Evolutionary conservation across 1,140 invertebrate genomes (phyloP), one percentile per base, ranked within the genome.

Genomic region (Copidosoma floridanum): DNA sequence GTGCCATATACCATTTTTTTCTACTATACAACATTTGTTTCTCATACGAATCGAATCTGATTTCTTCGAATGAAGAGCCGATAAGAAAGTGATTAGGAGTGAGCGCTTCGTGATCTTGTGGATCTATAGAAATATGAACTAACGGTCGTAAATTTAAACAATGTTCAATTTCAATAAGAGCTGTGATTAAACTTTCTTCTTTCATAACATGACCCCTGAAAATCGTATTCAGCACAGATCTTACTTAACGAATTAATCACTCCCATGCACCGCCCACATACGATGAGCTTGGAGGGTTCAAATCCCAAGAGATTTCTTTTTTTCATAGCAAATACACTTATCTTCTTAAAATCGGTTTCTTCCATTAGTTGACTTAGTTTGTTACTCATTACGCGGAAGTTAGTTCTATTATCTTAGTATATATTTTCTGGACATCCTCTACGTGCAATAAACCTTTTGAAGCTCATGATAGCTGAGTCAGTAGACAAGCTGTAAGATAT

Each of bases 81-180:
- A 72, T 65, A 0, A 75, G 29, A 27, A 75, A 72, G 63, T 75
- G 71, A 20, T 65, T 71, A 7, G 71, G 69, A 5, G 70, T 68
- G 8, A 71, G 41, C 0, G 50, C 43, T 16, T 50, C 51, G 4
- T 57, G 20, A 29, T 69, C 66, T 12, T 29, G 21, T n/a, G 54
- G 44, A 21, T 67, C 64, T 10, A 57, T 27, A 0, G 65, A 63
- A 2, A 72, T 47, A 12, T 48, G 51, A 7, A 54, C 66, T 32
- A 32, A 32, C 6, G 29, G 29, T 8, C 29, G 29, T 8, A 12
- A 32, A 12, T 32, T 32, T 32, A 72, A 27, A 14, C 27, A 27
- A 18, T 55, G 38, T 46, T 65, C 63, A 4, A 61, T 29, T 23
- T 53, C 37, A 10, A 50, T 18, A 40, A 59, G 26, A 10, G 71